These are phyloP conservation scores for Nineta flava DNA, from an alignment of 2,888 invertebrate genomes.

Conservation along the genomic window DNA sequence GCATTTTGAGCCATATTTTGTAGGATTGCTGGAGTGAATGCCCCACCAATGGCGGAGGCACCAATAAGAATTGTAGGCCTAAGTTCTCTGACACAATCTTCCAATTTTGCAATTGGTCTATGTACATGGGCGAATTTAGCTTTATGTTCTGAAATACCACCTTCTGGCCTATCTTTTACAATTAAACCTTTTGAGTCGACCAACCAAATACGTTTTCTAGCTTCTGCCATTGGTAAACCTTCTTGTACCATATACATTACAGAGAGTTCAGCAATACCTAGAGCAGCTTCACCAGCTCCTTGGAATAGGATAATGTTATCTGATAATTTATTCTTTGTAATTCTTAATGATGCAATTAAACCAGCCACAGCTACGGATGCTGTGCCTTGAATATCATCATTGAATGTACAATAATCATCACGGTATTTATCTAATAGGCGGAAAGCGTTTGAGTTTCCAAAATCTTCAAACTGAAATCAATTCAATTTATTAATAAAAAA, in stretches of 20 bases:
- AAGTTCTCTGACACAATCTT: slow-evolving; percentile 62
- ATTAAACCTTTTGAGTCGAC: slow-evolving; percentile 92
- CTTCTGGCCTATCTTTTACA: slow-evolving; percentile 71
- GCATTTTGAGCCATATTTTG: slow-evolving; percentile 72
- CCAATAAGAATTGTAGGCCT: slow-evolving; percentile 86
- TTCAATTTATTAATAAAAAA: background rate
- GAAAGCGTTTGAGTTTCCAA: slow-evolving; percentile 95
- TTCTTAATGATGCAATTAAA: slow-evolving; percentile 66
- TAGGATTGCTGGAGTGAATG: slow-evolving; percentile 82
- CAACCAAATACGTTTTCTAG: slow-evolving; percentile 61
- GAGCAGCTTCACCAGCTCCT: slow-evolving; percentile 82
- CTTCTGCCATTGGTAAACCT: slow-evolving; percentile 30
- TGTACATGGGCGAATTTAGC: slow-evolving; percentile 63
- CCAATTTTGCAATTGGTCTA: slow-evolving; percentile 56
- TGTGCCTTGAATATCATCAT: slow-evolving; percentile 98
- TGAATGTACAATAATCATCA: slow-evolving; percentile 83
- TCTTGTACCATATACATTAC: slow-evolving; percentile 86
- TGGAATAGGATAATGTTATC: slow-evolving; percentile 86
- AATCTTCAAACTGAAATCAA: slow-evolving; percentile 84
- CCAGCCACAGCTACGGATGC: slow-evolving; percentile 94
- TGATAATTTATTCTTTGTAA: slow-evolving; percentile 66
- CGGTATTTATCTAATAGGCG: slow-evolving; percentile 80
- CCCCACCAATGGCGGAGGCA: slow-evolving; percentile 84
- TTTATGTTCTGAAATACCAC: slow-evolving; percentile 69
- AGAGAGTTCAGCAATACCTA: slow-evolving; percentile 68